Evolutionary conservation across 2,888 invertebrate genomes (phyloP).

Genomic region (Bugulina stolonifera): DNA sequence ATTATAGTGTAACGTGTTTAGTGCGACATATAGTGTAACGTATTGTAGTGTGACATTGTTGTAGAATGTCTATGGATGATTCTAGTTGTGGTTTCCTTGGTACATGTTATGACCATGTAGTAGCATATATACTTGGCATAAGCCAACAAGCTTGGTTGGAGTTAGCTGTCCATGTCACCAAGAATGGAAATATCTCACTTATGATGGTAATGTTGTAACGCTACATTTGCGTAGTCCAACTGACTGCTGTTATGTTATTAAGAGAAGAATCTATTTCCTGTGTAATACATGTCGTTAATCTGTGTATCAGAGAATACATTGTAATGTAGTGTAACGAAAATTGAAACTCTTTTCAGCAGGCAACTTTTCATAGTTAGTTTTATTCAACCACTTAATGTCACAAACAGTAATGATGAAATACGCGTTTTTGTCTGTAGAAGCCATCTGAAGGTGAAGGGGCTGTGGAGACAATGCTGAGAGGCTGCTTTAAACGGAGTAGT

Average conservation of each 20-base stretch:
- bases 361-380: too few species aligned
- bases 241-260: too few species aligned
- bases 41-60: neutral
- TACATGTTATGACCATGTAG: neutral
- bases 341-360: too few species aligned
- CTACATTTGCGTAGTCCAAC: too few species aligned
- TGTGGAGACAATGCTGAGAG: neutral
- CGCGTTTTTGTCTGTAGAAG: neutral
- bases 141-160: neutral
- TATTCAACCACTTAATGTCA: too few species aligned
- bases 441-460: neutral
- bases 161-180: neutral
- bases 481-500: neutral
- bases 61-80: conserved; percentile 18
- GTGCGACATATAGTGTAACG: neutral
- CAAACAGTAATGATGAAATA: too few species aligned
- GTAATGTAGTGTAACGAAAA: too few species aligned
- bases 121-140: neutral
- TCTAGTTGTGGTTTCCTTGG: conserved; percentile 22
- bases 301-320: too few species aligned
- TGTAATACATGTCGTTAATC: too few species aligned
- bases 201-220: neutral
- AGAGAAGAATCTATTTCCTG: too few species aligned
- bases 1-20: neutral
- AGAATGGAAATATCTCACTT: neutral